A percentile compares a stretch with the other conserved stretches of the same genome.
These are phyloP conservation scores for Forbesichthys papilliferus DNA, from an alignment of 2,113 vertebrate species.

Conservation along the genomic window DNA sequence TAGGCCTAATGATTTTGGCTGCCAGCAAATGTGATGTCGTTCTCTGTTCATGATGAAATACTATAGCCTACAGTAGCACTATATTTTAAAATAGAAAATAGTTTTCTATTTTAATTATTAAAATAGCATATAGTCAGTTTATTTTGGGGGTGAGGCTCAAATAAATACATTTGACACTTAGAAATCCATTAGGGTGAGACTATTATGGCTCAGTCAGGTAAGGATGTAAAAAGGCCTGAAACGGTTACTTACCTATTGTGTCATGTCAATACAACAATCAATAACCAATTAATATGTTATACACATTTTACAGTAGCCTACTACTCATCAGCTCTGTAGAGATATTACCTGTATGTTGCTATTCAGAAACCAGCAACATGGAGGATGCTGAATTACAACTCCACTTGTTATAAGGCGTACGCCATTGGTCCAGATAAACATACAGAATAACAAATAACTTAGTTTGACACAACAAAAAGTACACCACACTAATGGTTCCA, in stretches of 20 bases:
- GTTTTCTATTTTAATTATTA: too few relatives aligned
- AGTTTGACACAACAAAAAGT: slow-evolving; percentile 30
- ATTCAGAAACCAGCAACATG: slow-evolving; percentile 15
- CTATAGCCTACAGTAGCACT: too few relatives aligned
- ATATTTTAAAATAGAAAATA: too few relatives aligned
- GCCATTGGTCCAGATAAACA: slow-evolving; percentile 27
- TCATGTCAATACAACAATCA: background rate
- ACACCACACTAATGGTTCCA: slow-evolving; percentile 39
- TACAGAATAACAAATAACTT: slow-evolving; percentile 7
- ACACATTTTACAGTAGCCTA: background rate
- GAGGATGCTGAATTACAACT: background rate
- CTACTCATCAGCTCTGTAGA: slow-evolving; percentile 5
- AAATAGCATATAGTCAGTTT: too few relatives aligned
- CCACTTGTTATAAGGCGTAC: background rate
- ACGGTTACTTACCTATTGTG: too few relatives aligned
- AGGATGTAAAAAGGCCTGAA: too few relatives aligned
- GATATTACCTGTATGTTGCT: slow-evolving; percentile 26
- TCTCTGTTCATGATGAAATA: too few relatives aligned
- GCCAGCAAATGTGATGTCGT: too few relatives aligned
- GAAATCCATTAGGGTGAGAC: too few relatives aligned
- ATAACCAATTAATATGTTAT: slow-evolving; percentile 17
- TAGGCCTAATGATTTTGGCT: too few relatives aligned
- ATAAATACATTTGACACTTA: too few relatives aligned
- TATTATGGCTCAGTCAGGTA: too few relatives aligned
- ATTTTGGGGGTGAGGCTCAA: background rate